phyloP scores from a whole-genome alignment of 1,140 invertebrate genomes.

The Atopsyche davidsoni region DNA sequence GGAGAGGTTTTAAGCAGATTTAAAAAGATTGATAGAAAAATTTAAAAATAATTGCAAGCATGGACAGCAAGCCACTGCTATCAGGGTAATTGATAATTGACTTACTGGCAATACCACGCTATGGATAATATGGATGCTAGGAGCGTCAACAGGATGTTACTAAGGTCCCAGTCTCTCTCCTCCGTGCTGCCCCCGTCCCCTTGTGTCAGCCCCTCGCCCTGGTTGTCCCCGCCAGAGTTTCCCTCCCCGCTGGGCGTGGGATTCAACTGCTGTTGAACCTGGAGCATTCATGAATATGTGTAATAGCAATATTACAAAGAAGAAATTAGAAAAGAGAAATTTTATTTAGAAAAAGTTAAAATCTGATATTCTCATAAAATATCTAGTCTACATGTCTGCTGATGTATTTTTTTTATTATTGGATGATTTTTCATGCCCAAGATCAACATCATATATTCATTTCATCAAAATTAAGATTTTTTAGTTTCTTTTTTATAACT shows the following conservation, averaged over 20 bases:
- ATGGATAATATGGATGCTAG: constrained; percentile 27
- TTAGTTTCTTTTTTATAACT: no score
- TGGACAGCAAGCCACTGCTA: background rate
- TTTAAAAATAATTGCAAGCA: no score
- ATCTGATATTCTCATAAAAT: no score
- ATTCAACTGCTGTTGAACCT: constrained; percentile 27
- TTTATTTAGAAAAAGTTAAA: no score
- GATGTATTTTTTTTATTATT: background rate
- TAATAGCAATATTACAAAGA: no score
- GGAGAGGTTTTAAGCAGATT: no score
- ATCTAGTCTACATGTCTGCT: constrained; percentile 1
- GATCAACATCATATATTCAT: background rate
- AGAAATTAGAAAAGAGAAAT: no score
- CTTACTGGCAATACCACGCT: constrained; percentile 29
- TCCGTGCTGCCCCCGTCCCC: constrained; percentile 12
- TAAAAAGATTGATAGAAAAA: background rate
- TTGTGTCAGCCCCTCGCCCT: background rate
- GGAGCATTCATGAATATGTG: constrained; percentile 1
- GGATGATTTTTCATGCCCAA: background rate
- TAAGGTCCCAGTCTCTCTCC: constrained; percentile 28
- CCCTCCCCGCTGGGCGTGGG: background rate
- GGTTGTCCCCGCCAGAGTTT: constrained; percentile 2
- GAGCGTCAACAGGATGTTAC: constrained; percentile 27
- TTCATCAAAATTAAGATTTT: background rate
- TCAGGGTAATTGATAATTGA: constrained; percentile 1